Conservation (phyloP, 1,140 invertebrate genomes). For the Gonioctena quinquepunctata region DNA sequence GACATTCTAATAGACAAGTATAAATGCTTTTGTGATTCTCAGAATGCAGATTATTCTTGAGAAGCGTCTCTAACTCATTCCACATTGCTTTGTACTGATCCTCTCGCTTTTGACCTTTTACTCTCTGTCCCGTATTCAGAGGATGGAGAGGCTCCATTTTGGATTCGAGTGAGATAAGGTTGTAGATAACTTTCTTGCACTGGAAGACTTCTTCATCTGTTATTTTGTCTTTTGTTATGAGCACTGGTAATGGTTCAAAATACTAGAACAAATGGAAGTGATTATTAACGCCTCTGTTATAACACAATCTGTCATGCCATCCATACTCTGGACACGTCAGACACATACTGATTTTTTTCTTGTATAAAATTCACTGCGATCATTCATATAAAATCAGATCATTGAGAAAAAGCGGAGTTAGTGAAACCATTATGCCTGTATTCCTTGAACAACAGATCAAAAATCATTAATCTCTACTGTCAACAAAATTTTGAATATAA, state of each 20-base stretch:
- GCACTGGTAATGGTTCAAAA: constrained; percentile 76
- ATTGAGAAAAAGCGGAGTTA: too few relatives aligned
- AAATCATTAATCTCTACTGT: too few relatives aligned
- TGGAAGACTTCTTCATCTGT: constrained; percentile 84
- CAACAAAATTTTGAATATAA: too few relatives aligned
- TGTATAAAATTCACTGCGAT: too few relatives aligned
- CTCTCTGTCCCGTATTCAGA: constrained; percentile 62
- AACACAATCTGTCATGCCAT: too few relatives aligned
- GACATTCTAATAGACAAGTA: constrained; percentile 81
- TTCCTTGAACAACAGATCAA: too few relatives aligned
- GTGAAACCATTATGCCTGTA: too few relatives aligned
- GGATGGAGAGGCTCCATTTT: constrained; percentile 80
- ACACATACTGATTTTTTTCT: too few relatives aligned
- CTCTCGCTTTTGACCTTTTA: constrained; percentile 69
- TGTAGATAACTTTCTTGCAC: constrained; percentile 86
- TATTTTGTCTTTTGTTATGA: constrained; percentile 83
- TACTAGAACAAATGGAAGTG: constrained; percentile 61
- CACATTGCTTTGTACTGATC: constrained; percentile 91
- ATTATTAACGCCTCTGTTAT: too few relatives aligned
- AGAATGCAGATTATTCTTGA: constrained; percentile 74
- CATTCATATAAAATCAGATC: too few relatives aligned
- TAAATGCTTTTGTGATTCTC: constrained; percentile 75
- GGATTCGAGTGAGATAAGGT: constrained; percentile 79
- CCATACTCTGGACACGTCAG: too few relatives aligned
- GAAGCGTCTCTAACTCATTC: constrained; percentile 83